Evolutionary conservation across 1,140 invertebrate genomes (phyloP).

Genomic region (silkworm (Bombyx mori)): ASM3026992v2 NC_085129.1:1434001-1434500

Average conservation of each 20-base stretch:
- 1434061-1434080: no score
- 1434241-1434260: conserved; percentile 16
- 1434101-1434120: no score
- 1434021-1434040: no score
- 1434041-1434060: no score
- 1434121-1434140: no score
- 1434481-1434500: conserved; percentile 35
- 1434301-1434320: conserved; percentile 24
- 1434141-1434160: no score
- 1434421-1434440: conserved; percentile 28
- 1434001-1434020: no score
- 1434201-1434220: conserved; percentile 45
- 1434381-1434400: conserved; percentile 56
- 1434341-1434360: conserved; percentile 47
- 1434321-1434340: conserved; percentile 53
- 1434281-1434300: conserved; percentile 26
- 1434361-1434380: conserved; percentile 50
- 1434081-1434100: no score
- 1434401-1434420: conserved; percentile 44
- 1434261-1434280: conserved; percentile 26
- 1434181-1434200: conserved; percentile 32
- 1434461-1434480: conserved; percentile 32
- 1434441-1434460: conserved; percentile 55
- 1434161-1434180: conserved; percentile 21
- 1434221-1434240: conserved; percentile 20